Base-by-base conservation (phyloP, 2,888 invertebrate species). In the Eucera pruinosa region DNA sequence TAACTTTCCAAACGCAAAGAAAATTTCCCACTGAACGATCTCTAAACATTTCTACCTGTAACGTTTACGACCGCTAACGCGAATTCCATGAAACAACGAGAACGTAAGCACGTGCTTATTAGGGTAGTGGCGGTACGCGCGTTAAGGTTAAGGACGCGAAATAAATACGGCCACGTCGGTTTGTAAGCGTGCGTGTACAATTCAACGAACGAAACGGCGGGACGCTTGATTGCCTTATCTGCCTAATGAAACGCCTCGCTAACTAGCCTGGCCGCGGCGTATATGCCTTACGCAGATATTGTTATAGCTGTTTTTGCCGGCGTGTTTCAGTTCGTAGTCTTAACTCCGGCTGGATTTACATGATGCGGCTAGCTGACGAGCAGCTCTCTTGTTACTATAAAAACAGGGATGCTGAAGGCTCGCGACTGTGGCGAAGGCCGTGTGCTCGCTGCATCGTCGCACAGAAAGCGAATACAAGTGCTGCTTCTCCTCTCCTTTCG, bases 211-310 rank as follows among this genome's bases (percentile, higher is more conserved):
- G 77, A 84, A 84, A 87, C 81, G 79, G 80, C 81, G 73, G 68
- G 68, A 78, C 75, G 86, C 85, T 90, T 89, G 90, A 89, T 90
- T 90, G 91, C 88, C 90, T 90, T 91, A 91, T 90, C 90, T 90
- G 89, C 88, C 88, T 90, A 91, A 91, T 91, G 90, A 91, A 91
- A 90, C 89, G 90, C 87, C 87, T 89, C 83, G 88, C 89, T 89
- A 91, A 90, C 91, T 91, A 89, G 88, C 87, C 75, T 68, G 82
- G 81, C 82, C 79, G 80, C 71, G 30, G 57, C 70, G 65, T 74
- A 65, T 68, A 77, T 62, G 58, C 80, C 74, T 85, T 86, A 86
- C 86, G 87, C 85, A 86, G 86, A 90, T 90, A 90, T 90, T 89
- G 89, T 90, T 90, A 90, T 88, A 82, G 80, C 86, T 83, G 86